phyloP scores from a whole-genome alignment of 2,797 vertebrate species.

The Hippocampus kuda region DNA sequence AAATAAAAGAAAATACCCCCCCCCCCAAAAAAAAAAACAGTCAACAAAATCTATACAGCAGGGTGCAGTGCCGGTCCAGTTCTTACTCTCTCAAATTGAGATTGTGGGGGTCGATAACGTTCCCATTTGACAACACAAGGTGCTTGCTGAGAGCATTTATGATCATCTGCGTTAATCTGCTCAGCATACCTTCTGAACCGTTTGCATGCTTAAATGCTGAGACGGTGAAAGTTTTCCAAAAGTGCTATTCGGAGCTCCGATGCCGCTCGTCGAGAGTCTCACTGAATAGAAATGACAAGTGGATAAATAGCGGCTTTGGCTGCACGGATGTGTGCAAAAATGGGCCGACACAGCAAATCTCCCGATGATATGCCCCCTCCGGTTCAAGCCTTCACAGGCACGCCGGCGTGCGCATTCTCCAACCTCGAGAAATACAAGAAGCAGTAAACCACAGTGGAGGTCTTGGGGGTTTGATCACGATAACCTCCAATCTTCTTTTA shows the following conservation, averaged over 20 bases:
- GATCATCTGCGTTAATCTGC: constrained; percentile 56
- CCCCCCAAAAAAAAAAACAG: no score
- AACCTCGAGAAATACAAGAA: constrained; percentile 30
- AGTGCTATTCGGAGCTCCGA: constrained; percentile 32
- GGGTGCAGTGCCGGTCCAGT: neutral
- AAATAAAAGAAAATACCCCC: no score
- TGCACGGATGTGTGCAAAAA: constrained; percentile 28
- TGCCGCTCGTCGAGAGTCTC: constrained; percentile 25
- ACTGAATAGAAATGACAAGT: constrained; percentile 46
- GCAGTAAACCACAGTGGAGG: constrained; percentile 50
- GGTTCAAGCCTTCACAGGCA: constrained; percentile 32
- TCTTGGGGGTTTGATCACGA: constrained; percentile 49
- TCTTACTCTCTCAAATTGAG: constrained; percentile 12
- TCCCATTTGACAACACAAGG: constrained; percentile 29
- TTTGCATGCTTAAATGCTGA: constrained; percentile 50
- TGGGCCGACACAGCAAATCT: constrained; percentile 33
- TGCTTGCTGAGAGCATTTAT: constrained; percentile 35
- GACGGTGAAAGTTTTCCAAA: neutral
- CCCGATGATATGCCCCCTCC: constrained; percentile 24
- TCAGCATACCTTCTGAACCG: constrained; percentile 44
- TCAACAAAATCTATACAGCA: no score
- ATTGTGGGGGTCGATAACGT: constrained; percentile 11
- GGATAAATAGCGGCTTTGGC: constrained; percentile 51
- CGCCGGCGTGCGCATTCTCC: constrained; percentile 15
- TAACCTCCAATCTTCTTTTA: constrained; percentile 59